Conservation (phyloP, 2,113 vertebrate genomes). For the Urocolius indicus region DNA sequence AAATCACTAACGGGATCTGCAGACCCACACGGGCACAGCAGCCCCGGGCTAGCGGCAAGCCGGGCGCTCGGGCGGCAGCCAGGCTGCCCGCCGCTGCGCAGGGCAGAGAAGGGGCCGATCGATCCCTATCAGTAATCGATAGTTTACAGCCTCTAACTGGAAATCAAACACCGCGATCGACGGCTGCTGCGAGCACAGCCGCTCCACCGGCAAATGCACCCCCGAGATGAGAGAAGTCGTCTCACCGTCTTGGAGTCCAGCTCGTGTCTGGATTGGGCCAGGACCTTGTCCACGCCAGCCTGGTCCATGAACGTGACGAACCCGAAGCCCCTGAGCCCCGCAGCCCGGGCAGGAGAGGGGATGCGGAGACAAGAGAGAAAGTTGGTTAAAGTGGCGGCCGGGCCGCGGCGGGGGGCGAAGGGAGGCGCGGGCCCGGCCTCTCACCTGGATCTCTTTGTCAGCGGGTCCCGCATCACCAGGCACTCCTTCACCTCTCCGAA, state of each 20-base stretch:
- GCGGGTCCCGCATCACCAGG: constrained; percentile 99
- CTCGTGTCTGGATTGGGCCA: constrained; percentile 96
- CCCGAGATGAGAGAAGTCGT: constrained; percentile 57
- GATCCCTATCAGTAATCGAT: background rate
- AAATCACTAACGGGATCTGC: background rate
- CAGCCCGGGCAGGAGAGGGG: constrained; percentile 55
- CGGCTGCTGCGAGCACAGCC: background rate
- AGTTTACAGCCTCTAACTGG: constrained; percentile 18
- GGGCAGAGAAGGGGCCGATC: background rate
- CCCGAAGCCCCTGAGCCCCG: constrained; percentile 90
- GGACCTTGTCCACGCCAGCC: constrained; percentile 98
- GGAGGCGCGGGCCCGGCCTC: constrained; percentile 74
- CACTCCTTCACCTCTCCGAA: constrained; percentile 99
- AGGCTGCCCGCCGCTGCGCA: background rate
- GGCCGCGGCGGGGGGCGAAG: constrained; percentile 67
- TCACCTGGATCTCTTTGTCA: constrained; percentile 99
- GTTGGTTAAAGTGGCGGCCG: constrained; percentile 79
- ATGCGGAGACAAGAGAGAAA: constrained; percentile 73
- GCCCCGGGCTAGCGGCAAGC: background rate
- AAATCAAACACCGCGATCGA: constrained; percentile 4
- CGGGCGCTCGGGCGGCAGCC: background rate
- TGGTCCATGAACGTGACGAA: constrained; percentile 99
- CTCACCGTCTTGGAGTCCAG: constrained; percentile 99
- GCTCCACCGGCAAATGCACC: background rate
- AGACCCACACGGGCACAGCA: background rate